Conservation (phyloP, 2,888 invertebrate genomes). For the Drosophila paucipuncta region DNA sequence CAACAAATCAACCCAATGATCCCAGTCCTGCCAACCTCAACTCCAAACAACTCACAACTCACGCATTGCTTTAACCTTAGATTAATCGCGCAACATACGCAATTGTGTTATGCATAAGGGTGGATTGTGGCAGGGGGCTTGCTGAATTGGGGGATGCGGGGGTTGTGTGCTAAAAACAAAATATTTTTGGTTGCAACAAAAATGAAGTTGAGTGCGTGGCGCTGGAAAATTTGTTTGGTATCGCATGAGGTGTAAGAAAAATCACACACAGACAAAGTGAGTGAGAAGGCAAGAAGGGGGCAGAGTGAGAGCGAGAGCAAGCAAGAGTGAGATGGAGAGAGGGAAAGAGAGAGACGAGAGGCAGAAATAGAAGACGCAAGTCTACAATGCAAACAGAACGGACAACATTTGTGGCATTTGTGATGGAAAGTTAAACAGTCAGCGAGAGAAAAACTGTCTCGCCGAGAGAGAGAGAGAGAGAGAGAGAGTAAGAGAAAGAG, state of each 20-base stretch:
- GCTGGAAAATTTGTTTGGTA: constrained; percentile 67
- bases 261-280: constrained; percentile 17
- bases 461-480: not conserved
- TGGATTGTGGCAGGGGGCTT: not conserved
- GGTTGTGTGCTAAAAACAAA: constrained; percentile 46
- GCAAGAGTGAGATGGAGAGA: not conserved
- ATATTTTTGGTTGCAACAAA: constrained; percentile 75
- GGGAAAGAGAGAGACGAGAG: not conserved
- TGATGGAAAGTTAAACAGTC: constrained; percentile 13
- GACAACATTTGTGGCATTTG: constrained; percentile 23
- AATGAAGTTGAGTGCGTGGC: constrained; percentile 79
- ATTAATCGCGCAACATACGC: constrained; percentile 69
- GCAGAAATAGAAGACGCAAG: constrained; percentile 36
- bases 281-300: not conserved
- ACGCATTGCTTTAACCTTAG: constrained; percentile 64
- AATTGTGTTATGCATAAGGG: constrained; percentile 15
- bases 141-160: not conserved
- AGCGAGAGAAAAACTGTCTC: constrained; percentile 6
- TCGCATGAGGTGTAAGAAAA: constrained; percentile 69
- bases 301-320: too few species aligned
- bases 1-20: not conserved
- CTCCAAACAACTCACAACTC: constrained; percentile 21
- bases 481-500: not conserved
- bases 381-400: constrained; percentile 73
- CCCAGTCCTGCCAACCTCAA: constrained; percentile 1